These are phyloP conservation scores for Nothobranchius furzeri DNA, from an alignment of 2,113 vertebrate species.

Conservation along the genomic window DNA sequence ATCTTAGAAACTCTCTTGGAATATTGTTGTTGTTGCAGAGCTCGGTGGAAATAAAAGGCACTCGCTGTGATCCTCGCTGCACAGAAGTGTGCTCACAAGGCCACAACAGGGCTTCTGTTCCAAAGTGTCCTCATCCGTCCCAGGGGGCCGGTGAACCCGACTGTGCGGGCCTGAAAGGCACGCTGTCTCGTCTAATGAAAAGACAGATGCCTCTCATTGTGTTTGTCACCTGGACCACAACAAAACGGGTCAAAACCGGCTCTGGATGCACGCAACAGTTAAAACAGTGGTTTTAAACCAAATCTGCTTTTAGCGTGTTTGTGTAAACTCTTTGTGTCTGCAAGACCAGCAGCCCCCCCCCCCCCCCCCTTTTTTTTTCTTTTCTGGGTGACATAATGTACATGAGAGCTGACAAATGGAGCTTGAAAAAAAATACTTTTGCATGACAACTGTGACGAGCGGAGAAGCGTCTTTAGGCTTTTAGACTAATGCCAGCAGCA, in stretches of 20 bases:
- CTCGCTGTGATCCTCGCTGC: conserved; percentile 41
- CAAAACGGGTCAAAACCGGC: conserved; percentile 2
- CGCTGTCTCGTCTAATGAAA: conserved; percentile 60
- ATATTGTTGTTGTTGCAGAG: conserved; percentile 24
- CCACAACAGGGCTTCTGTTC: conserved; percentile 70
- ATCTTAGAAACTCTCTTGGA: neutral
- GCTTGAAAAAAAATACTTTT: conserved; percentile 34
- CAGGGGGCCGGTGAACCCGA: conserved; percentile 61
- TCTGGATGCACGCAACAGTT: neutral
- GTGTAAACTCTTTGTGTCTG: neutral
- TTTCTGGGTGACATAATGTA: neutral
- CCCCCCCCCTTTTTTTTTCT: neutral
- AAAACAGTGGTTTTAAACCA: neutral
- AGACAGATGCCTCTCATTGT: conserved; percentile 47
- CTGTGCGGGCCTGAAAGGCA: conserved; percentile 62
- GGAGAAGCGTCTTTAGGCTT: conserved; percentile 8
- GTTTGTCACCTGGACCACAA: conserved; percentile 33
- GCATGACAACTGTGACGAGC: conserved; percentile 17
- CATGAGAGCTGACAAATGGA: conserved; percentile 22
- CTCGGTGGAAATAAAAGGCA: conserved; percentile 8
- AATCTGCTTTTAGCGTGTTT: neutral
- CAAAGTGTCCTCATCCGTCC: conserved; percentile 60
- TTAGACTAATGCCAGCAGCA: conserved; percentile 25
- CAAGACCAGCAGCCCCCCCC: conserved; percentile 1
- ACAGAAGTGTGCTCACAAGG: conserved; percentile 55